These are phyloP conservation scores for Nematostella vectensis DNA, from an alignment of 92 coral and sea anemone species.

Conservation along the genomic window DNA sequence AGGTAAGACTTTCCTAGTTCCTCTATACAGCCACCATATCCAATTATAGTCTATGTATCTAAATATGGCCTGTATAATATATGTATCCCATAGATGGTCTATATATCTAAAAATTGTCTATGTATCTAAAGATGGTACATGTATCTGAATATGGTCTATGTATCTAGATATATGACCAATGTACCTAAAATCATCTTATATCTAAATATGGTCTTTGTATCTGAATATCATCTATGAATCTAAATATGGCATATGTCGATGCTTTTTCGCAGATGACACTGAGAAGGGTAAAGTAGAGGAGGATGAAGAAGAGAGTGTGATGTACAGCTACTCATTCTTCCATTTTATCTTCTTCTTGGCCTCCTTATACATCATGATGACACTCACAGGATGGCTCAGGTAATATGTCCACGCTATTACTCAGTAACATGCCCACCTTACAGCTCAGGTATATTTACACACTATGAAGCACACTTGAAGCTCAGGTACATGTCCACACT, in stretches of 20 bases:
- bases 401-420: slow-evolving; percentile 36
- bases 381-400: slow-evolving; percentile 90
- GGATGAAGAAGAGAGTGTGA: slow-evolving; percentile 84
- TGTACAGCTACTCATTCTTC: slow-evolving; percentile 91
- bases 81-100: too few species aligned
- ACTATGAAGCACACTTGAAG: neutral
- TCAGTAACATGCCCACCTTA: neutral
- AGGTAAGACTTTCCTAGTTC: too few species aligned
- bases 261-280: slow-evolving; percentile 34
- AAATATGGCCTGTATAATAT: too few species aligned
- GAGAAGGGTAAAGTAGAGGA: slow-evolving; percentile 67
- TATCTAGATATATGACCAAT: too few species aligned
- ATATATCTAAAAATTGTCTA: too few species aligned
- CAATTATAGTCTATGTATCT: too few species aligned
- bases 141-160: too few species aligned
- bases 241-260: neutral
- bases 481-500: too few species aligned
- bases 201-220: neutral
- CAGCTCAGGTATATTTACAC: neutral
- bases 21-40: too few species aligned
- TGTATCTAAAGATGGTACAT: too few species aligned
- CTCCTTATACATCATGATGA: slow-evolving; percentile 90
- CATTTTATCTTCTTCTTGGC: slow-evolving; percentile 86
- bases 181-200: too few species aligned
- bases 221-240: neutral